Evolutionary conservation across 1,140 invertebrate species (phyloP).

Genomic region (Brachionus plicatilis): DNA sequence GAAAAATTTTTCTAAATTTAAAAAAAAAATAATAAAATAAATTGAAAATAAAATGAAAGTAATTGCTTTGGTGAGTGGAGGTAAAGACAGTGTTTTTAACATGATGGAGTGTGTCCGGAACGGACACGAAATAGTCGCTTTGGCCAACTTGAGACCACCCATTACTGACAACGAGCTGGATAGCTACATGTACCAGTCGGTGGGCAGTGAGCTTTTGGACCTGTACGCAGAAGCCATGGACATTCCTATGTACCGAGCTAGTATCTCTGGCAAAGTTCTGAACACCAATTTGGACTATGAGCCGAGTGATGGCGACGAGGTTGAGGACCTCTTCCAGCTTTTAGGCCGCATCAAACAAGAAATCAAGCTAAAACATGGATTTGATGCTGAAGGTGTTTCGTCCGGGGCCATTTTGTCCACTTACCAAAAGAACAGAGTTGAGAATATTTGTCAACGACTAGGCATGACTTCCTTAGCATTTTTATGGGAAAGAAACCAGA

Average conservation of each 20-base stretch:
- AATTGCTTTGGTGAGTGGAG: slow-evolving; percentile 66
- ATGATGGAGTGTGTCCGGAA: slow-evolving; percentile 93
- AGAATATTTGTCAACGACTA: slow-evolving; percentile 80
- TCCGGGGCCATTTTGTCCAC: slow-evolving; percentile 94
- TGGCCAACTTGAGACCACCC: slow-evolving; percentile 87
- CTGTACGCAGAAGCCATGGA: slow-evolving; percentile 86
- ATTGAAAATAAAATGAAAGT: slow-evolving; percentile 32
- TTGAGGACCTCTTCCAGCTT: slow-evolving; percentile 90
- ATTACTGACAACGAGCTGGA: slow-evolving; percentile 76
- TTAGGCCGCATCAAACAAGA: background rate
- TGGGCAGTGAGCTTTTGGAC: slow-evolving; percentile 87
- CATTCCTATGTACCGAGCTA: slow-evolving; percentile 74
- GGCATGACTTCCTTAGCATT: slow-evolving; percentile 80
- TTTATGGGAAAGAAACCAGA: slow-evolving; percentile 84
- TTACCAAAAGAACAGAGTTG: slow-evolving; percentile 91
- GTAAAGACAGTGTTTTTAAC: slow-evolving; percentile 98
- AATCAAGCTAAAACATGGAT: slow-evolving; percentile 63
- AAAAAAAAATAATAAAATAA: background rate
- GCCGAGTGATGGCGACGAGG: slow-evolving; percentile 80
- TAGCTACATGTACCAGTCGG: slow-evolving; percentile 99
- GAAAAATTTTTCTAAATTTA: background rate
- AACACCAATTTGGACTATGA: slow-evolving; percentile 74
- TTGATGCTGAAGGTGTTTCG: slow-evolving; percentile 81
- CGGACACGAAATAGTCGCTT: slow-evolving; percentile 88
- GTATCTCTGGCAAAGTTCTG: slow-evolving; percentile 73